Percentiles rank a stretch among this genome's conserved stretches.
Evolutionary conservation across 2,113 vertebrate genomes (phyloP).

Genomic region (Aspidoscelis tigris): DNA sequence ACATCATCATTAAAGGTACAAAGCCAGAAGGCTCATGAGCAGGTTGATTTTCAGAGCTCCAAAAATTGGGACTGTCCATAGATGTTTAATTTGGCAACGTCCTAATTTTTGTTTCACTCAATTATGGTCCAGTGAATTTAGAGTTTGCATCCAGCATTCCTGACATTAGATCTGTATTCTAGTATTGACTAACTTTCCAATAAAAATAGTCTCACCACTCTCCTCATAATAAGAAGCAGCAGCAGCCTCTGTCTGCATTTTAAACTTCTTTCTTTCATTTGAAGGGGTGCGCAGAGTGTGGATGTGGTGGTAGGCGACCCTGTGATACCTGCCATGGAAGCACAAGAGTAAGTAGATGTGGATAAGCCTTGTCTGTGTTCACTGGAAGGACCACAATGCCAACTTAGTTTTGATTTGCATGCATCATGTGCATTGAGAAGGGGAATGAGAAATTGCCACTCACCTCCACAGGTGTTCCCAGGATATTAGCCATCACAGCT

Average conservation of each 20-base stretch:
- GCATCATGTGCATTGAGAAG: too few species aligned
- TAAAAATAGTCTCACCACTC: not conserved
- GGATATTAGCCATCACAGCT: too few species aligned
- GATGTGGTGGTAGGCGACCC: conserved; percentile 63
- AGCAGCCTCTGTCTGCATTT: not conserved
- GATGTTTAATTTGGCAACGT: too few species aligned
- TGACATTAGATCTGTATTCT: too few species aligned
- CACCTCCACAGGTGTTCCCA: too few species aligned
- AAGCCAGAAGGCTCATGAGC: not conserved
- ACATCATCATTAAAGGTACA: conserved; percentile 78
- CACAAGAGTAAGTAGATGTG: conserved; percentile 73
- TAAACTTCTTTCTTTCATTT: conserved; percentile 2
- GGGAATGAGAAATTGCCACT: too few species aligned
- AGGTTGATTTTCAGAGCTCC: too few species aligned
- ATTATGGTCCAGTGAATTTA: not conserved
- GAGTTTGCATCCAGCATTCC: too few species aligned
- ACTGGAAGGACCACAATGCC: too few species aligned
- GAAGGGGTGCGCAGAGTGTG: conserved; percentile 26
- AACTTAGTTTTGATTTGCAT: too few species aligned
- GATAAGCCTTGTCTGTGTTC: not conserved
- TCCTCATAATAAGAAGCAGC: not conserved
- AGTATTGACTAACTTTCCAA: not conserved
- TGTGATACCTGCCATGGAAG: conserved; percentile 75
- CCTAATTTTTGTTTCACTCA: too few species aligned
- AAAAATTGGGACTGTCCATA: not conserved